phyloP scores from a whole-genome alignment of 2,797 vertebrate species.

The Notolepis coatsorum region DNA sequence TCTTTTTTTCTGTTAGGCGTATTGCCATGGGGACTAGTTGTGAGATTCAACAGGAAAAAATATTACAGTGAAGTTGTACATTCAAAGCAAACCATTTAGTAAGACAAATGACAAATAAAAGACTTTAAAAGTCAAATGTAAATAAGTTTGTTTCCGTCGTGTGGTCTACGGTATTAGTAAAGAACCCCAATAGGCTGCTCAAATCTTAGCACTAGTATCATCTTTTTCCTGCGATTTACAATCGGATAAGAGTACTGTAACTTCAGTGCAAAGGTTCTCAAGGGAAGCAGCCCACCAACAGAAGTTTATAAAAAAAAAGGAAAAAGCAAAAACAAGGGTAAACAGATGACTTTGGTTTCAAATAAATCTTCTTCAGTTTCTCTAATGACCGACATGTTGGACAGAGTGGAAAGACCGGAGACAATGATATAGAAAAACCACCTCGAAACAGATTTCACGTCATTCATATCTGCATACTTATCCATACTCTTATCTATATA shows the following conservation, averaged over 20 bases:
- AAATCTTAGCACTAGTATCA: too few species aligned
- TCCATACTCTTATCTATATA: too few species aligned
- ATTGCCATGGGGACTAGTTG: background rate
- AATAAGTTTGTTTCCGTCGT: background rate
- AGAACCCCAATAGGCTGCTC: too few species aligned
- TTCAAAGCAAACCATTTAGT: constrained; percentile 19
- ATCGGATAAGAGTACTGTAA: background rate
- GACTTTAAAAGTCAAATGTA: background rate
- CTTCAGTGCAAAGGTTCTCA: background rate
- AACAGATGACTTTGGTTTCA: background rate
- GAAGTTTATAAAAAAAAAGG: too few species aligned
- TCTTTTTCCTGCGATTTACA: too few species aligned
- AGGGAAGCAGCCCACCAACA: background rate
- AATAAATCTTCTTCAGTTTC: background rate
- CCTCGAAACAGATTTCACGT: too few species aligned
- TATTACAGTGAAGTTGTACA: constrained; percentile 6
- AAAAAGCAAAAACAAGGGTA: background rate
- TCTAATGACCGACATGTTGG: too few species aligned
- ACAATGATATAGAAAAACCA: too few species aligned
- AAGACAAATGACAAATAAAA: background rate
- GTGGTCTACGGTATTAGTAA: too few species aligned
- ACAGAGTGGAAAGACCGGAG: too few species aligned
- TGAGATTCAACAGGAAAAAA: background rate
- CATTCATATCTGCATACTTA: too few species aligned
- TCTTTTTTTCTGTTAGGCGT: background rate